Evolutionary conservation across 2,888 invertebrate genomes (phyloP).

Genomic region (Pollenia labialis): DNA sequence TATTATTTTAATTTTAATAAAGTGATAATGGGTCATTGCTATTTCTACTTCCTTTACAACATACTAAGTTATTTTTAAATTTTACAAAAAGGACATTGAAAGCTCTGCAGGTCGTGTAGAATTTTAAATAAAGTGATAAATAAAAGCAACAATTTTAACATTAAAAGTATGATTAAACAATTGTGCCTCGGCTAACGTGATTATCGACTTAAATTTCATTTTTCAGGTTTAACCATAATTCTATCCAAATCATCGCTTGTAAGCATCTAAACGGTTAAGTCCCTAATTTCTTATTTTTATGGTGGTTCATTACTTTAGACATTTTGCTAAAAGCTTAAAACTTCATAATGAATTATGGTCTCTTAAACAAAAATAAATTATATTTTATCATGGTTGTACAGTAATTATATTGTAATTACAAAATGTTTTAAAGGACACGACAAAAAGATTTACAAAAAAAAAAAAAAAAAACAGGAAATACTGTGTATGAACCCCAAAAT

Average conservation of each 20-base stretch:
- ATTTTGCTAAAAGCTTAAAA: conserved; percentile 65
- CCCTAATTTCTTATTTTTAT: not conserved
- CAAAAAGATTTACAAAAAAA: not conserved
- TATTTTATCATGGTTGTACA: conserved; percentile 35
- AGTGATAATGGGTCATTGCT: too few species aligned
- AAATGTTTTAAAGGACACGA: conserved; percentile 34
- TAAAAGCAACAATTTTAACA: too few species aligned
- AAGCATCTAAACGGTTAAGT: not conserved
- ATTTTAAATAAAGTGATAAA: too few species aligned
- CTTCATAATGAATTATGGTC: conserved; percentile 54
- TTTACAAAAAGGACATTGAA: too few species aligned
- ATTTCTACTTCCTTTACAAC: too few species aligned
- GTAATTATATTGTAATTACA: conserved; percentile 60
- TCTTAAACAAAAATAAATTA: conserved; percentile 51
- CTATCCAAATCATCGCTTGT: not conserved
- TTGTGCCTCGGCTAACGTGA: too few species aligned
- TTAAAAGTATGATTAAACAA: too few species aligned
- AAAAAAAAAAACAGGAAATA: not conserved
- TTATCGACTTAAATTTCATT: too few species aligned
- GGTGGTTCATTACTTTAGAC: conserved; percentile 52
- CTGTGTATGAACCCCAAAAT: not conserved
- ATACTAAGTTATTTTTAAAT: too few species aligned
- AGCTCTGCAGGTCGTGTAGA: too few species aligned
- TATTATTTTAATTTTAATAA: too few species aligned
- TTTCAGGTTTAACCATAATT: too few species aligned